Conservation (phyloP, 2,797 vertebrate genomes). For the Melanotaenia parkinsoni region DNA sequence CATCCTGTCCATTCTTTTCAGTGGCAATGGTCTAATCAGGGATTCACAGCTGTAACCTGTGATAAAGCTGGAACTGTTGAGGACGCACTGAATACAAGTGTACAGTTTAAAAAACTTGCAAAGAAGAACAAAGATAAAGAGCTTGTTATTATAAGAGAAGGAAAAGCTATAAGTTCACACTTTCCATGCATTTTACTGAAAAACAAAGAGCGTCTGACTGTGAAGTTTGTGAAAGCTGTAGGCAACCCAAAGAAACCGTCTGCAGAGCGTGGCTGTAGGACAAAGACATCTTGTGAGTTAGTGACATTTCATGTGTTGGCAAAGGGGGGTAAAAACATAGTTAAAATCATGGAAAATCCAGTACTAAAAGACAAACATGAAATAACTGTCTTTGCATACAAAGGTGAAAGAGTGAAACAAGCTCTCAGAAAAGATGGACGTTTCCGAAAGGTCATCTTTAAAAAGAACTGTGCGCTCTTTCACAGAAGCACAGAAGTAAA, state of each 20-base stretch:
- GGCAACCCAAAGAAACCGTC: rapidly evolving
- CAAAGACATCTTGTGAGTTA: neutral
- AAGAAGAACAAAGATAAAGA: constrained; percentile 27
- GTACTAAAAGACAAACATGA: neutral
- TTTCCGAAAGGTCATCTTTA: neutral
- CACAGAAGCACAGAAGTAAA: rapidly evolving
- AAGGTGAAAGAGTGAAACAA: constrained; percentile 50
- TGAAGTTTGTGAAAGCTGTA: constrained; percentile 33
- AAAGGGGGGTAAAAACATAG: constrained; percentile 24
- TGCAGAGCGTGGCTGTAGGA: neutral
- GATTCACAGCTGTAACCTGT: neutral
- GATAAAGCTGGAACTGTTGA: constrained; percentile 29
- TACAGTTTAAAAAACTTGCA: neutral
- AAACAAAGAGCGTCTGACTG: neutral
- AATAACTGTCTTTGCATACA: constrained; percentile 56
- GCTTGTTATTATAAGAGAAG: constrained; percentile 36
- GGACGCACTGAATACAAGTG: constrained; percentile 10
- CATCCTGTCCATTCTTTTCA: constrained; percentile 30
- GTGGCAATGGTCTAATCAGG: neutral
- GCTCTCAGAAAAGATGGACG: constrained; percentile 67
- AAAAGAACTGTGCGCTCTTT: constrained; percentile 22
- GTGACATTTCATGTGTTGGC: constrained; percentile 55
- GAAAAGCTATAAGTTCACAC: constrained; percentile 42
- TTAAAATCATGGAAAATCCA: constrained; percentile 35
- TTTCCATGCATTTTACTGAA: constrained; percentile 51